Percentiles rank a stretch among this genome's conserved stretches.
Conservation (phyloP, 2,113 vertebrate genomes). For the Pachycephala philippinensis region DNA sequence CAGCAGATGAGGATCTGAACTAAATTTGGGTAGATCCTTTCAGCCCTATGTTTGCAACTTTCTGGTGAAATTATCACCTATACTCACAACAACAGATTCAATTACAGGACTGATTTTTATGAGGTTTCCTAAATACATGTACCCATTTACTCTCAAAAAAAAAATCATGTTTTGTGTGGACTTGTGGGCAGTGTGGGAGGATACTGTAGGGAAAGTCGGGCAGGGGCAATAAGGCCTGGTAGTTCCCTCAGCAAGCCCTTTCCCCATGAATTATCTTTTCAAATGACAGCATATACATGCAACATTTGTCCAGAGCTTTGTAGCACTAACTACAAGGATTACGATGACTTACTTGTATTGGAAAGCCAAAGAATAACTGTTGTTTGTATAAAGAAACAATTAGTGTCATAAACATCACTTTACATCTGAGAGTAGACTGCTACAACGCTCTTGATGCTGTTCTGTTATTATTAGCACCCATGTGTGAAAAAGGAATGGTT, state of each 20-base stretch:
- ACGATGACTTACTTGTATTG: not conserved
- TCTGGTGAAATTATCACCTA: not conserved
- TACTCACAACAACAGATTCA: not conserved
- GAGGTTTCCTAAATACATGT: not conserved
- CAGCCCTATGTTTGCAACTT: not conserved
- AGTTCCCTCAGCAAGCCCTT: not conserved
- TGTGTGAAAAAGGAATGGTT: not conserved
- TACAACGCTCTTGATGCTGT: not conserved
- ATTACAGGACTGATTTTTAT: not conserved
- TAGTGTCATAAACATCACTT: constrained; percentile 12
- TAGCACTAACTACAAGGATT: not conserved
- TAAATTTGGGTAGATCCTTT: not conserved
- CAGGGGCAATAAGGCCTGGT: not conserved
- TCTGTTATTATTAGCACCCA: not conserved
- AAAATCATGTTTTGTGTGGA: not conserved
- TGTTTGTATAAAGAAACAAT: not conserved
- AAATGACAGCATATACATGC: not conserved
- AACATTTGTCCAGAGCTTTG: not conserved
- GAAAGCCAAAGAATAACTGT: not conserved
- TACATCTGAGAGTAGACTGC: not conserved
- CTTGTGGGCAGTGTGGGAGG: not conserved
- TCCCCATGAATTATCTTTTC: not conserved
- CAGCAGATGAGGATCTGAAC: not conserved
- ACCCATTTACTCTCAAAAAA: not conserved
- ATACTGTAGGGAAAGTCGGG: not conserved